These are phyloP conservation scores for Phorcus lineatus DNA, from an alignment of 2,888 invertebrate genomes.

Conservation along the genomic window DNA sequence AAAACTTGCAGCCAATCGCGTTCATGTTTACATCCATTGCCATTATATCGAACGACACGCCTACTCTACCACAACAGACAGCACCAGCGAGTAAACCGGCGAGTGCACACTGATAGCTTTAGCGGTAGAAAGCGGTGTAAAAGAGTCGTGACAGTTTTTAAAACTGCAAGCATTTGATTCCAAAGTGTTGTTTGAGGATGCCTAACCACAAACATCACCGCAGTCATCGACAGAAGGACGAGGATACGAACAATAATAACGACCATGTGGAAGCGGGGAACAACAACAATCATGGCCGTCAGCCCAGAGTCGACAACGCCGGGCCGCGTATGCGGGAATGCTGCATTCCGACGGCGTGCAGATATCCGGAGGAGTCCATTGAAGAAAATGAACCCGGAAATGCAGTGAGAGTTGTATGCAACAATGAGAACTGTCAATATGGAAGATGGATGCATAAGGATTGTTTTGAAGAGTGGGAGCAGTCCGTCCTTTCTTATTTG, in stretches of 20 bases:
- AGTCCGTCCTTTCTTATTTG: slow-evolving; percentile 89
- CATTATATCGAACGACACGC: slow-evolving; percentile 15
- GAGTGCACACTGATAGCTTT: not conserved
- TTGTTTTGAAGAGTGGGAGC: slow-evolving; percentile 96
- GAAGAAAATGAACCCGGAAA: slow-evolving; percentile 66
- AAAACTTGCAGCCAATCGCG: slow-evolving; percentile 48
- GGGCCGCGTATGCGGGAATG: slow-evolving; percentile 51
- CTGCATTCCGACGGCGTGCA: slow-evolving; percentile 62
- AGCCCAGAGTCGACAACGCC: slow-evolving; percentile 33
- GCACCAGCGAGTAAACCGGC: slow-evolving; percentile 12
- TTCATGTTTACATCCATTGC: slow-evolving; percentile 26
- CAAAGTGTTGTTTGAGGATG: slow-evolving; percentile 44
- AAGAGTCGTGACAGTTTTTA: slow-evolving; percentile 26
- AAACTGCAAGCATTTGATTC: slow-evolving; percentile 6
- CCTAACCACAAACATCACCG: slow-evolving; percentile 63
- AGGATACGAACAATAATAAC: slow-evolving; percentile 51
- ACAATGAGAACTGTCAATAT: slow-evolving; percentile 91
- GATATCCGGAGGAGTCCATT: slow-evolving; percentile 54
- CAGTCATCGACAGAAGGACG: slow-evolving; percentile 53
- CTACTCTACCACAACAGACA: slow-evolving; percentile 27
- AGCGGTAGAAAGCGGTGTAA: slow-evolving; percentile 3
- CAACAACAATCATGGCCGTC: slow-evolving; percentile 28
- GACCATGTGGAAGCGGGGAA: slow-evolving; percentile 33
- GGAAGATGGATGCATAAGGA: slow-evolving; percentile 96
- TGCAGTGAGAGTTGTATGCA: slow-evolving; percentile 92